Percentiles rank a stretch among this genome's conserved stretches.
Evolutionary conservation across 2,113 vertebrate genomes (phyloP).

Genomic region (Coptodon bakossiorum): DNA sequence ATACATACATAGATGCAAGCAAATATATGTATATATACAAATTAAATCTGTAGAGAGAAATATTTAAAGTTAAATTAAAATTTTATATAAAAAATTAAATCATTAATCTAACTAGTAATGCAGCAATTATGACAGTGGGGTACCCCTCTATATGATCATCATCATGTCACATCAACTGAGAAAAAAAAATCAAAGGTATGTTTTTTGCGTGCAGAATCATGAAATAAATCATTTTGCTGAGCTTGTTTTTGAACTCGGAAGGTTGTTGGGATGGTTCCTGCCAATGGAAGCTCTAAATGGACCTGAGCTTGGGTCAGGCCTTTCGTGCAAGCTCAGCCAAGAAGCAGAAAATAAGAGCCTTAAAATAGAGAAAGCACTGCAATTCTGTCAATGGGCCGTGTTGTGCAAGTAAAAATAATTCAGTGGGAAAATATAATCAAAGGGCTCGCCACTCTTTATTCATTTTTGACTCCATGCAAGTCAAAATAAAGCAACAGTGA

Average conservation of each 20-base stretch:
- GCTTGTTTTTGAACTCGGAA: neutral
- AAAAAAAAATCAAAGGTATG: neutral
- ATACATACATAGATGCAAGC: neutral
- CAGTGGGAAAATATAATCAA: slow-evolving; percentile 51
- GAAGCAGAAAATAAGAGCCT: slow-evolving; percentile 45
- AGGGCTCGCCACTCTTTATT: slow-evolving; percentile 4
- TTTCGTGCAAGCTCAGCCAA: neutral
- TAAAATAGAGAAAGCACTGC: slow-evolving; percentile 48
- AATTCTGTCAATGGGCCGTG: slow-evolving; percentile 55
- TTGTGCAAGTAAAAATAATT: slow-evolving; percentile 48
- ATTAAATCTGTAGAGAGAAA: neutral
- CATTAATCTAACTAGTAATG: neutral
- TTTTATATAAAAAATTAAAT: neutral
- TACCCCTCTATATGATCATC: neutral
- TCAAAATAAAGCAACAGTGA: neutral
- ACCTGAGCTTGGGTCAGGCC: neutral
- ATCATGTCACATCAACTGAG: neutral
- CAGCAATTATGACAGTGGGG: fast-evolving
- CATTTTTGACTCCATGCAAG: slow-evolving; percentile 9
- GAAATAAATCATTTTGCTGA: neutral
- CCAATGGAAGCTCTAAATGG: neutral
- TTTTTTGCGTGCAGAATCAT: neutral
- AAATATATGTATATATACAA: neutral
- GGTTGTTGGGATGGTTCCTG: neutral
- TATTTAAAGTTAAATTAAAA: neutral